Evolutionary conservation across 1,140 invertebrate genomes (phyloP).

Genomic region (Alviniconcha marisindica): DNA sequence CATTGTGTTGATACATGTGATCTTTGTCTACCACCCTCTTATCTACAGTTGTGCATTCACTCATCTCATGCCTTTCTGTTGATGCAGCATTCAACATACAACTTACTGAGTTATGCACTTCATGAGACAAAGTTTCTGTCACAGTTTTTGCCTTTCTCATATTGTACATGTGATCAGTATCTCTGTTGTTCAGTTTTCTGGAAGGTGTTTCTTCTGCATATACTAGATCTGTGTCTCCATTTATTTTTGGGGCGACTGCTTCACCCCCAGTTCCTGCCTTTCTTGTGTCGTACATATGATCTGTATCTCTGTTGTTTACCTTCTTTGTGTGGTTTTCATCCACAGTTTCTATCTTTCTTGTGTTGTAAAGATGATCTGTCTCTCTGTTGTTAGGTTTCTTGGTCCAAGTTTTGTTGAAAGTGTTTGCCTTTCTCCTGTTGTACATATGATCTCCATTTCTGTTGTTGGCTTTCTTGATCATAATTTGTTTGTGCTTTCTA

Average conservation of each 20-base stretch:
- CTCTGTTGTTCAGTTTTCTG: neutral
- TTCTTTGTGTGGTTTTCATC: neutral
- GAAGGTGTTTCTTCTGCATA: neutral
- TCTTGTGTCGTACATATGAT: slow-evolving; percentile 7
- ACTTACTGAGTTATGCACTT: too few relatives aligned
- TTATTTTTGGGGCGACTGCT: neutral
- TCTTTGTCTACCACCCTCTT: slow-evolving; percentile 27
- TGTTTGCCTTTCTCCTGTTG: too few relatives aligned
- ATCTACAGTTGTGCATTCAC: neutral
- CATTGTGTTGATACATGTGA: slow-evolving; percentile 16
- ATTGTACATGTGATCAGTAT: slow-evolving; percentile 18
- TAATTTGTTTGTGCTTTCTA: too few relatives aligned
- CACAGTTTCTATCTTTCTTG: neutral
- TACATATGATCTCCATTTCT: too few relatives aligned
- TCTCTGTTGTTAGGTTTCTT: neutral
- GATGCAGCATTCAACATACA: too few relatives aligned
- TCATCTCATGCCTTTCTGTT: neutral
- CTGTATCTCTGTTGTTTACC: neutral
- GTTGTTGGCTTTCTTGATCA: too few relatives aligned
- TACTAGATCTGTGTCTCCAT: neutral
- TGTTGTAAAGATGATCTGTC: neutral
- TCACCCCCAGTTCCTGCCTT: neutral
- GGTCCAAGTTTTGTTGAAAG: too few relatives aligned
- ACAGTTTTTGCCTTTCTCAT: neutral
- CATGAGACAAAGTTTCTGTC: neutral